phyloP scores from a whole-genome alignment of 2,113 vertebrate genomes.

The Channa argus region DNA sequence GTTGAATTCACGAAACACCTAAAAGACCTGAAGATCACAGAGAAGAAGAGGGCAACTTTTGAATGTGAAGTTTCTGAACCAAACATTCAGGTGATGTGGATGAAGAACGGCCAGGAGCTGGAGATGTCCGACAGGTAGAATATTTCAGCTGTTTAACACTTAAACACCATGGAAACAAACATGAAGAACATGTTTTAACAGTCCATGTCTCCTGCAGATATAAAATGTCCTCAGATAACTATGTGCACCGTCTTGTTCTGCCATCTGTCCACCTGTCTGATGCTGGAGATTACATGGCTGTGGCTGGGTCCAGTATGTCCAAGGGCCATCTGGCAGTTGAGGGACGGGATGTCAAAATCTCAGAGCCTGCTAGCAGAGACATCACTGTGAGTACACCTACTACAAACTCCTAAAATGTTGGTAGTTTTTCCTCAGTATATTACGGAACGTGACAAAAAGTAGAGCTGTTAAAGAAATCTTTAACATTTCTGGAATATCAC shows the following conservation, averaged over 20 bases:
- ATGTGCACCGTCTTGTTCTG: conserved; percentile 90
- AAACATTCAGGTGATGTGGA: conserved; percentile 93
- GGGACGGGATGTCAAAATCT: conserved; percentile 92
- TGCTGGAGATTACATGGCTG: conserved; percentile 91
- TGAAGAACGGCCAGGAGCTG: conserved; percentile 95
- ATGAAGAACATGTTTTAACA: too few relatives aligned
- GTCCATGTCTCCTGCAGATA: conserved; percentile 78
- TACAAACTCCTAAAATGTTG: too few relatives aligned
- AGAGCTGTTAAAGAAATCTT: too few relatives aligned
- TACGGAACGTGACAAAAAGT: too few relatives aligned
- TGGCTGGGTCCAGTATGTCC: conserved; percentile 95
- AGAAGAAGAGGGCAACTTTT: conserved; percentile 96
- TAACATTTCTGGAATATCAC: too few relatives aligned
- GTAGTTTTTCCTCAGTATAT: too few relatives aligned
- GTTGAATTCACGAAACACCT: conserved; percentile 96
- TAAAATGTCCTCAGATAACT: conserved; percentile 90
- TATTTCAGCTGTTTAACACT: background rate
- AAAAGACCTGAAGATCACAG: conserved; percentile 94
- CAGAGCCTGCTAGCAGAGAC: conserved; percentile 82
- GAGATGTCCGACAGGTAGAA: conserved; percentile 88
- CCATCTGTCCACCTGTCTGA: conserved; percentile 91
- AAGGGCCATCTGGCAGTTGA: conserved; percentile 89
- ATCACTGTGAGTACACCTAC: conserved; percentile 84
- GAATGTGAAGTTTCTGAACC: conserved; percentile 97
- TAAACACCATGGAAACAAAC: background rate